Evolutionary conservation across 1,140 invertebrate species (phyloP).

Genomic region (Calliphora vicina): DNA sequence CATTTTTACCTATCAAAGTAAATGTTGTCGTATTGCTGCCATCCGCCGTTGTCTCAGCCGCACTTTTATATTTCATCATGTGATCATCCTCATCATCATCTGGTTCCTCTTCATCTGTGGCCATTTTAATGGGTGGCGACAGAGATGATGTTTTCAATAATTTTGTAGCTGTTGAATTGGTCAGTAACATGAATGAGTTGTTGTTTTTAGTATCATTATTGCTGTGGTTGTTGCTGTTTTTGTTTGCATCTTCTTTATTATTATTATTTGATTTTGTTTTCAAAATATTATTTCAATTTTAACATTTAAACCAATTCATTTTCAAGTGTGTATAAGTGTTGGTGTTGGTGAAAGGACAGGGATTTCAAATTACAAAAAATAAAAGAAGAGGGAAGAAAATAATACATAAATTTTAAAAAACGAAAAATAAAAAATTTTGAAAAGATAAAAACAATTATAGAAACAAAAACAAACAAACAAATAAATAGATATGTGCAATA

Average conservation of each 20-base stretch:
- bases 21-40: background rate
- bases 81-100: too few relatives aligned
- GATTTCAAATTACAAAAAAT: background rate
- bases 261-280: background rate
- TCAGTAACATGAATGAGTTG: background rate
- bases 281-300: too few relatives aligned
- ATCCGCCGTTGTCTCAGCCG: background rate
- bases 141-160: background rate
- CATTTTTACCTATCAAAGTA: background rate
- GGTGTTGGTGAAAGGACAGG: background rate
- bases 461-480: background rate
- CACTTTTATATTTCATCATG: background rate
- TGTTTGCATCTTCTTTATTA: conserved; percentile 37
- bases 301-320: conserved; percentile 6
- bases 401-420: background rate
- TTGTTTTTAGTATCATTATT: conserved; percentile 38
- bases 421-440: background rate
- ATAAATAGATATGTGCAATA: background rate
- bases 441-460: background rate
- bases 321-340: conserved; percentile 38
- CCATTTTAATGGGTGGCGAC: background rate
- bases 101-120: background rate
- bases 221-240: conserved; percentile 34
- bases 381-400: background rate
- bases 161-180: background rate